Base-by-base conservation (phyloP, 2,113 vertebrate species). In the Oreotrochilus melanogaster region DNA sequence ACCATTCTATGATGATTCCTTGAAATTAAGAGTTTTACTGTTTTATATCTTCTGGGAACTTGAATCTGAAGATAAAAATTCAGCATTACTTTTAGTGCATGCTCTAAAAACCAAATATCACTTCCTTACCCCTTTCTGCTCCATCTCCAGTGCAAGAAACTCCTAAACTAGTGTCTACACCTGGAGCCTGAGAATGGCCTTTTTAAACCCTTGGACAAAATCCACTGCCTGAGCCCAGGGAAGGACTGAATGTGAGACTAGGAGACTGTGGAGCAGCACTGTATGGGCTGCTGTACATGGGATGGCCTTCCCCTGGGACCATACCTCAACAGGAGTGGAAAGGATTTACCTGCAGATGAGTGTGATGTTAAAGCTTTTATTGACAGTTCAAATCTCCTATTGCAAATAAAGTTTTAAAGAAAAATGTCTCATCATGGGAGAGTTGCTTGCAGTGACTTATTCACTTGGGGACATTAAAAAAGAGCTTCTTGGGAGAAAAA, bases 281-380 rank as follows among this genome's bases (percentile, higher is more conserved):
- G 15, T 0, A 0, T 31, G 56, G 22, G 47, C 18, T 69, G 24
- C 11, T 13, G 33, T 74, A 28, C 35, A 18, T 1, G 4, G 39
- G 15, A 35, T 48, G 39, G 65, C 21, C 45, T 66, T 80, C 19
- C 23, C 64, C 66, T 64, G 37, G 51, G 43, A 82, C 27, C 50
- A 14, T 7, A 25, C 17, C 14, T 24, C 3, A 33, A 51, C 18
- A 83, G 4, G 15, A 13, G 43, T 60, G 58, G n/a, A 48, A 74
- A 75, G 22, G 43, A 73, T 62, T 33, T 80, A 42, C 58, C 75
- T 4, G 0, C 7, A 30, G 54, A 27, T 27, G 23, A 66, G 25
- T 8, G 10, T 3, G 7, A 71, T 51, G 35, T 57, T 51, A 31
- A 11, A 74, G 37, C 27, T 87, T 78, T 71, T 60, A 90, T 21